A percentile compares a stretch with the other conserved stretches of the same genome.
Evolutionary conservation across 2,113 vertebrate genomes (phyloP).

Genomic region (Petaurus breviceps): DNA sequence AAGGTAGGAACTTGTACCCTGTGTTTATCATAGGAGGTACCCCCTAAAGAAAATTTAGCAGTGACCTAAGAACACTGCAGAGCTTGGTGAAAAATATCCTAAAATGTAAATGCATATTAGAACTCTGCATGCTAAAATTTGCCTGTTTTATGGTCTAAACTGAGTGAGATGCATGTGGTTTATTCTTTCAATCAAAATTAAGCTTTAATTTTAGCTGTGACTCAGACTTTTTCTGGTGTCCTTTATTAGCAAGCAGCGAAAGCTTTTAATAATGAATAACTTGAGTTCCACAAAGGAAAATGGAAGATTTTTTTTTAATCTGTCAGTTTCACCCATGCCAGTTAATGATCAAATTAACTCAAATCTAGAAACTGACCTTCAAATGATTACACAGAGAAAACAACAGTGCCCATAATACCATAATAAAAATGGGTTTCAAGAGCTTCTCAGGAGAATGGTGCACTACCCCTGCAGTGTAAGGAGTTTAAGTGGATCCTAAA

Average conservation of each 20-base stretch:
- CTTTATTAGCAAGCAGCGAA: constrained; percentile 59
- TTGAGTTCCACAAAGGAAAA: constrained; percentile 43
- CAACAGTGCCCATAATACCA: constrained; percentile 5
- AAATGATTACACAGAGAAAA: constrained; percentile 5
- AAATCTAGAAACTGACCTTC: constrained; percentile 37
- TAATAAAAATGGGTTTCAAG: not conserved
- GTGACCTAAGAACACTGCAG: not conserved
- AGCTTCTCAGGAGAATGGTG: not conserved
- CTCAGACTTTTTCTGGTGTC: constrained; percentile 42
- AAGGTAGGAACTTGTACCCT: not conserved
- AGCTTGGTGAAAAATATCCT: constrained; percentile 9
- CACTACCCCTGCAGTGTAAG: not conserved
- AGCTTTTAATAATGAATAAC: constrained; percentile 50
- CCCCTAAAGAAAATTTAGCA: not conserved
- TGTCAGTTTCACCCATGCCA: not conserved
- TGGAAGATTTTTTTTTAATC: constrained; percentile 35
- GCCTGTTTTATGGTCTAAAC: constrained; percentile 43
- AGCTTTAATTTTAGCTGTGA: constrained; percentile 58
- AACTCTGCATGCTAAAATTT: constrained; percentile 8
- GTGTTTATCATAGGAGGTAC: not conserved
- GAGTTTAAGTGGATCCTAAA: constrained; percentile 29
- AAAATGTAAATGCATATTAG: constrained; percentile 40
- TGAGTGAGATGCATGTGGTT: constrained; percentile 24
- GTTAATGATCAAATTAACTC: constrained; percentile 36
- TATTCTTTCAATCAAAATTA: constrained; percentile 56